Evolutionary conservation across 2,888 invertebrate genomes (phyloP), one percentile per base, ranked within the genome.

Genomic region (Sylvicola fuscatus): DNA sequence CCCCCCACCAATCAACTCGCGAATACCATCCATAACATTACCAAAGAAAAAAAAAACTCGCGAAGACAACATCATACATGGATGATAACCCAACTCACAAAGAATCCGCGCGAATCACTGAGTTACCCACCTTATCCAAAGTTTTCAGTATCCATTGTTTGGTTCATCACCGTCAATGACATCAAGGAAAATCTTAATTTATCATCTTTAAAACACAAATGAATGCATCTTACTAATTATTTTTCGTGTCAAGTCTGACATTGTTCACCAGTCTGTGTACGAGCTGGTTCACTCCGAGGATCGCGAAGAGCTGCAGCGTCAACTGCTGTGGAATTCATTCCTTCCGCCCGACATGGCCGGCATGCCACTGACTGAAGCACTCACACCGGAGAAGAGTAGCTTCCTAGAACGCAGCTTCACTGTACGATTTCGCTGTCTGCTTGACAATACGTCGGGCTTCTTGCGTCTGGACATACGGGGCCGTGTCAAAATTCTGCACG

Each of bases 401-500:
- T 72, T 87, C 46, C 66, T 97, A 47, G 95, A 97, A 61, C 71
- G 97, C 48, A 92, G 90, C 60, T 95, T 98, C 54, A 97, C 97
- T 42, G 97, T 98, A 50, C 74, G 98, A 54, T 98, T 98, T 71
- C 78, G 98, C 50, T 98, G 98, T 68, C 72, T 98, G 27, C 67
- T 98, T 50, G 98, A 98, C 65, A 98, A 98, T 62, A 99, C 98
- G 49, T 98, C 97, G 49, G 98, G 98, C 41, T 98, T 98, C 63
- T 72, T 98, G 40, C 79, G 98, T 53, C 66, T 98, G 61, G 98
- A 99, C 62, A 95, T 99, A 48, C 79, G 93, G 54, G 98, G 98
- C 33, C 72, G 92, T 43, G 86, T 98, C 37, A 87, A 93, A 58
- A 80, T 93, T 1, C 71, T 99, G 5, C 92, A 95, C 52, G 95